Base-by-base conservation (phyloP, 2,797 vertebrate species). In the Scomberomorus guttatus region DNA sequence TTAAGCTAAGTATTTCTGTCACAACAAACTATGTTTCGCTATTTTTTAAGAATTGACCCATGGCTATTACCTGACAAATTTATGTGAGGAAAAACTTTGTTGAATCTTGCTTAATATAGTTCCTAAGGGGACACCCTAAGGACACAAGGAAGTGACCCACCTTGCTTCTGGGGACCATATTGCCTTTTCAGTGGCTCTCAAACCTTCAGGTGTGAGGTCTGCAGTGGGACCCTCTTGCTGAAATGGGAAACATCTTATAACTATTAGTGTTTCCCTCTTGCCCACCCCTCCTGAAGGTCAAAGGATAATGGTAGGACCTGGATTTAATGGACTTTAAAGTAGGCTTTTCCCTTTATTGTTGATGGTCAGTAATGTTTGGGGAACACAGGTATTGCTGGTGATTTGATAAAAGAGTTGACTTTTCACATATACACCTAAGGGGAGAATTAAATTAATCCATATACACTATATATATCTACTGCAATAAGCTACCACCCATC, bases 341-440 rank as follows among this genome's bases (percentile, higher is more conserved):
- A 62, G 10, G 6, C 24, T 22, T 9, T 55, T 7, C 9, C 3
- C 29, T 22, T 18, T 48, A 29, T 24, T 24, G 44, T 52, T 2
- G 0, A 20, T 34, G 7, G 14, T 34, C 52, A 32, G 24, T 3
- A 4, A 34, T 37, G 18, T 75, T 51, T 37, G 9, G n/a, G 25
- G 20, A 27, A 10, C 24, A 50, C 3, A 54, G 3, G 66, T 7
- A 39, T 18, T n/a, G 27, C 27, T n/a, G 25, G 27, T 70, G n/a
- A 34, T 68, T 62, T 14, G n/a, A 55, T 64, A 18, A 58, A 56
- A 64, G 34, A 58, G 46, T 9, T 22, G 52, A 77, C 46, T 18
- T 50, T 50, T 50, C 14, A 9, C 18, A 20, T 48, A 20, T 7
- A n/a, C 46, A 20, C 46, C 46, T 50, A 7, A 18, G 44, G 44